These are phyloP conservation scores for Rhinella marina DNA, from an alignment of 2,797 vertebrate species.

Conservation along the genomic window DNA sequence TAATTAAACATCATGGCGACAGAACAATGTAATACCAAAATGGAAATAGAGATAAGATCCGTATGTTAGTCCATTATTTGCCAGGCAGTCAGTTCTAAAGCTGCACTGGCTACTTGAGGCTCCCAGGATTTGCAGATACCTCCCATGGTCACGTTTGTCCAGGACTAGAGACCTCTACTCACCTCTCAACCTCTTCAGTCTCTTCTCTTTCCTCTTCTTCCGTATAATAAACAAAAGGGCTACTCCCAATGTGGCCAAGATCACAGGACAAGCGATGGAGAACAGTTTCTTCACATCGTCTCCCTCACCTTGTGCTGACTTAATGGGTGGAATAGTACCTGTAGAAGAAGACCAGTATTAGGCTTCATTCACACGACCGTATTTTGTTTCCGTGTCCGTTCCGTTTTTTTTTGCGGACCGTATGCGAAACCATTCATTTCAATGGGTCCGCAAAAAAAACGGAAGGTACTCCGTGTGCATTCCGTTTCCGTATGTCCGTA, in stretches of 20 bases:
- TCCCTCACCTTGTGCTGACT: conserved; percentile 91
- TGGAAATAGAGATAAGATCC: not conserved
- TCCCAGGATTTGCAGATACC: no score
- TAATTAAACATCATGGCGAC: not conserved
- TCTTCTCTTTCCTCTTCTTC: conserved; percentile 96
- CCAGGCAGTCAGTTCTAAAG: no score
- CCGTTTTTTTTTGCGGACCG: no score
- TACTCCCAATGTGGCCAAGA: conserved; percentile 91
- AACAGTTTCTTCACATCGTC: conserved; percentile 98
- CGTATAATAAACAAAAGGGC: conserved; percentile 93
- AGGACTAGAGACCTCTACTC: conserved; percentile 60
- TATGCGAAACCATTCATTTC: no score
- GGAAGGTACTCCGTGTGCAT: no score
- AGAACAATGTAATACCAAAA: not conserved
- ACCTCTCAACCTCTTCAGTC: conserved; percentile 95
- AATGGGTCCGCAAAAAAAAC: no score
- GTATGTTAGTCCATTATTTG: no score
- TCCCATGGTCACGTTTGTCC: no score
- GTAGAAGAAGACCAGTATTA: not conserved
- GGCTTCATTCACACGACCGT: no score
- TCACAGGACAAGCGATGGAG: conserved; percentile 94
- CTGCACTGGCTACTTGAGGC: no score
- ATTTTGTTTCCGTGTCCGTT: no score
- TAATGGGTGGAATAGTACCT: conserved; percentile 98
- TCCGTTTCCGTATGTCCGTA: no score